These are phyloP conservation scores for Pegea sp. DNA, from an alignment of 23 tunicate genomes.

Conservation along the genomic window DNA sequence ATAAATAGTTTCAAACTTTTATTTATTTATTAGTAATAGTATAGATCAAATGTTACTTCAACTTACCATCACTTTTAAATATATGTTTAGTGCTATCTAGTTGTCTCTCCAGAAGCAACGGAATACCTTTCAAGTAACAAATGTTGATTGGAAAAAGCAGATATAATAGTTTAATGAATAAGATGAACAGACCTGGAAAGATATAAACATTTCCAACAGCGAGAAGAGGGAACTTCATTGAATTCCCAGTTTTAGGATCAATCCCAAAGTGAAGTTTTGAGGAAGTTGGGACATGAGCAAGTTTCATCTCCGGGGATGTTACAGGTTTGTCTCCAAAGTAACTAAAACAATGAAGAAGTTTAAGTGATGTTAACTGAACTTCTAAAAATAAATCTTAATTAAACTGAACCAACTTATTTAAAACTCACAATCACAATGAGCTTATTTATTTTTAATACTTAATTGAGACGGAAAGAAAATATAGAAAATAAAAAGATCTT, in stretches of 20 bases:
- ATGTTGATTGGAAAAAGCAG: not conserved
- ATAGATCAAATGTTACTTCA: not conserved
- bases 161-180: not conserved
- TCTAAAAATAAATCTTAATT: no score
- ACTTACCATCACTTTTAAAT: slow-evolving; percentile 36
- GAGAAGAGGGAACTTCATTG: slow-evolving; percentile 55
- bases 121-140: slow-evolving; percentile 70
- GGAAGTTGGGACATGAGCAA: slow-evolving; percentile 60
- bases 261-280: slow-evolving; percentile 45
- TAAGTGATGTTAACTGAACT: no score
- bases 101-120: slow-evolving; percentile 35
- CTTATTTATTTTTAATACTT: no score
- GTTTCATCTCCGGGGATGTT: slow-evolving; percentile 81
- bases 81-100: slow-evolving; percentile 30
- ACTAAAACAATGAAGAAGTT: no score
- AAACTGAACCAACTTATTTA: no score
- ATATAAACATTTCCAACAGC: slow-evolving; percentile 60
- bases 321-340: slow-evolving; percentile 43
- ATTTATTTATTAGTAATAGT: not conserved
- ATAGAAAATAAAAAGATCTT: not conserved
- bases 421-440: no score
- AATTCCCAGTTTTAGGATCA: slow-evolving; percentile 29
- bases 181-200: slow-evolving; percentile 40
- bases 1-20: not conserved
- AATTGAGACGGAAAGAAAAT: no score